A percentile compares a stretch with the other conserved stretches of the same genome.
These are phyloP conservation scores for Macquaria ambigua DNA, from an alignment of 2,113 vertebrate species.

Conservation along the genomic window DNA sequence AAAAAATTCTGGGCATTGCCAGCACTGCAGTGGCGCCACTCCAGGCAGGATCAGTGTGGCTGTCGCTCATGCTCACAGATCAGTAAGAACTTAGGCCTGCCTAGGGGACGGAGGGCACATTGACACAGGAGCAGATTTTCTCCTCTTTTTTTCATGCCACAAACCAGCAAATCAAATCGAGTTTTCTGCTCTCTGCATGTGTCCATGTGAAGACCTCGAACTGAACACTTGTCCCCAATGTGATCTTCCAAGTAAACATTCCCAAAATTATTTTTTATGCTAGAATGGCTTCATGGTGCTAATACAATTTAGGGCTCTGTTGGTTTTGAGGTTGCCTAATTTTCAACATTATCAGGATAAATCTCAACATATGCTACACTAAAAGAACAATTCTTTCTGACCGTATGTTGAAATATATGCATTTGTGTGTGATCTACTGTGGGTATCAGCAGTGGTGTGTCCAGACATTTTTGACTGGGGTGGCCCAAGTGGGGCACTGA, in stretches of 20 bases:
- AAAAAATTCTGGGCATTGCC: slow-evolving; percentile 59
- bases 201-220: not conserved
- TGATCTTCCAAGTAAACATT: not conserved
- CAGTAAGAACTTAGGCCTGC: slow-evolving; percentile 64
- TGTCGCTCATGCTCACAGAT: slow-evolving; percentile 65
- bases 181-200: slow-evolving; percentile 30
- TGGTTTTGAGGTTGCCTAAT: not conserved
- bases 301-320: not conserved
- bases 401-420: not conserved
- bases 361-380: not conserved
- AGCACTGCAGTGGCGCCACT: slow-evolving; percentile 61
- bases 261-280: not conserved
- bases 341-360: not conserved
- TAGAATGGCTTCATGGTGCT: not conserved
- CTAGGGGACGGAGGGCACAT: slow-evolving; percentile 37
- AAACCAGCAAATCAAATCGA: slow-evolving; percentile 24
- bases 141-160: slow-evolving; percentile 11
- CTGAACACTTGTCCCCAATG: slow-evolving; percentile 1
- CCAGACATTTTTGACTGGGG: no score
- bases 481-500: no score
- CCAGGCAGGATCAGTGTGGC: slow-evolving; percentile 73
- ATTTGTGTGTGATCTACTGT: not conserved
- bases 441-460: not conserved
- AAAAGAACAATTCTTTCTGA: not conserved
- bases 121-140: slow-evolving; percentile 47